Percentiles rank a stretch among this genome's conserved stretches.
phyloP scores from a whole-genome alignment of 2,113 vertebrate species.

The Telmatochromis brichardi region DNA sequence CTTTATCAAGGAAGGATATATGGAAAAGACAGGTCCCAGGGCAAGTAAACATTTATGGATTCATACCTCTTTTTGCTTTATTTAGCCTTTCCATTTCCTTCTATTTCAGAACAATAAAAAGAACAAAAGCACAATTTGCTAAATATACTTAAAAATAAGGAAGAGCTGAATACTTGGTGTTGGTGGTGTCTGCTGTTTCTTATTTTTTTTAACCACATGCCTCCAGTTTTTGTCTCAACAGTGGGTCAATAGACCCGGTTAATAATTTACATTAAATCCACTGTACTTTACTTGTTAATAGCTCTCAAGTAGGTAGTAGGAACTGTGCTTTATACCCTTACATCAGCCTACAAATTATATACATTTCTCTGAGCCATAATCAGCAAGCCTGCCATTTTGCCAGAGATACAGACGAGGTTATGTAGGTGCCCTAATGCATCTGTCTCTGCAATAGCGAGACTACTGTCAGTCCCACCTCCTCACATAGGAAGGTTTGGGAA shows the following conservation, averaged over 20 bases:
- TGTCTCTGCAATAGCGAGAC: neutral
- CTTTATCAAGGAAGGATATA: constrained; percentile 88
- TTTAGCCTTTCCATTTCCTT: neutral
- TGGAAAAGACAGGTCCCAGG: constrained; percentile 91
- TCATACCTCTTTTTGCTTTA: neutral
- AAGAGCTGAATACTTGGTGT: neutral
- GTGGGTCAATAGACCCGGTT: neutral
- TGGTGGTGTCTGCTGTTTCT: neutral
- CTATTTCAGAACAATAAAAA: neutral
- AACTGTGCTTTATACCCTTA: neutral
- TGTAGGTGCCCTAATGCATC: neutral
- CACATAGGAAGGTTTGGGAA: neutral
- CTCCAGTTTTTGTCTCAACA: neutral
- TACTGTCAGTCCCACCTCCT: neutral
- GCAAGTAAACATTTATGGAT: constrained; percentile 51
- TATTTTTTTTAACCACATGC: neutral
- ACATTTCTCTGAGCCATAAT: neutral
- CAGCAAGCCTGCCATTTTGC: neutral
- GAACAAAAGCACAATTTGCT: neutral
- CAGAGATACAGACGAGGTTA: neutral
- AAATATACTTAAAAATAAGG: neutral
- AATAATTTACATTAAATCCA: neutral
- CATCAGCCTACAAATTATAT: neutral
- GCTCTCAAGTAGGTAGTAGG: neutral
- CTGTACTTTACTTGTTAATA: neutral